Conservation (phyloP, 2,113 vertebrate species). For the Gnathonemus echidnorhynchus region DNA sequence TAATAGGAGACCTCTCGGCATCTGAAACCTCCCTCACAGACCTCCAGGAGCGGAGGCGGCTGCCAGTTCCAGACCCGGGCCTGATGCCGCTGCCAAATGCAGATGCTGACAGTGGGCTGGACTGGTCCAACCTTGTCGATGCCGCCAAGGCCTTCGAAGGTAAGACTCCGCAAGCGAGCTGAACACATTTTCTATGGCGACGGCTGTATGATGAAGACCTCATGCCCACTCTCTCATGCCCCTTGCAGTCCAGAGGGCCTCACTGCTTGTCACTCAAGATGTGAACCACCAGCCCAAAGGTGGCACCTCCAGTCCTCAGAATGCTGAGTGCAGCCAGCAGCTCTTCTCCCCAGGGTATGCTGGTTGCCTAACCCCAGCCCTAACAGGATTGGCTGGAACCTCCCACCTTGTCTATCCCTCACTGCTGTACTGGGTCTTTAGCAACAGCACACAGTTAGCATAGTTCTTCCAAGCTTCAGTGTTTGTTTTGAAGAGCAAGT, state of each 20-base stretch:
- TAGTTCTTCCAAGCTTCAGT: background rate
- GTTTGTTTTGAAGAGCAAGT: background rate
- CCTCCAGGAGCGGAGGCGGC: conserved; percentile 68
- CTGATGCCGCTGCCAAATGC: conserved; percentile 86
- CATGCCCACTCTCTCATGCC: background rate
- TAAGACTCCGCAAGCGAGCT: conserved; percentile 36
- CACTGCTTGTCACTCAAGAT: conserved; percentile 77
- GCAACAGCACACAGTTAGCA: background rate
- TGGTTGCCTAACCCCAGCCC: background rate
- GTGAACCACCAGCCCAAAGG: conserved; percentile 73
- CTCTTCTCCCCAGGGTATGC: conserved; percentile 74
- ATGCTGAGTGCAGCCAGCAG: conserved; percentile 73
- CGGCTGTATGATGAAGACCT: background rate
- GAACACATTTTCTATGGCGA: background rate
- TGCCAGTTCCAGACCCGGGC: conserved; percentile 74
- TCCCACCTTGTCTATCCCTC: background rate
- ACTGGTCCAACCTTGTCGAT: conserved; percentile 91
- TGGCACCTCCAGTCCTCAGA: conserved; percentile 66
- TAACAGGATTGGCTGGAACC: background rate
- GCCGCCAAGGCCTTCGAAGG: conserved; percentile 94
- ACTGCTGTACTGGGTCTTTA: background rate
- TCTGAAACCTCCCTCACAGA: conserved; percentile 81
- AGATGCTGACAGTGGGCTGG: conserved; percentile 71
- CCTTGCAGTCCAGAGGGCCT: conserved; percentile 77
- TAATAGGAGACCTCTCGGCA: conserved; percentile 78